phyloP scores from a whole-genome alignment of 2,888 invertebrate species.

The Heterodera filipjevi region DNA sequence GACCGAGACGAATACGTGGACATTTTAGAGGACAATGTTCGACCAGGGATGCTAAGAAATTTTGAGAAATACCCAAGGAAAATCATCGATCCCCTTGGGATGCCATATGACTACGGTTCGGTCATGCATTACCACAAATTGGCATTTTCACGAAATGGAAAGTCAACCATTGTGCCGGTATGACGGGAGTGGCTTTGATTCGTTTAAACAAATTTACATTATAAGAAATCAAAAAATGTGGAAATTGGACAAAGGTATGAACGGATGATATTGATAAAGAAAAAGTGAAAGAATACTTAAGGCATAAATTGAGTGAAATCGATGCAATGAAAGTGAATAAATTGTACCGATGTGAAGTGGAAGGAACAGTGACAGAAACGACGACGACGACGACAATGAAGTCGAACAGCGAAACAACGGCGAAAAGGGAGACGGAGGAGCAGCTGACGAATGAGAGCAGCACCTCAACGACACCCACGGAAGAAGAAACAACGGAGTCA shows the following conservation, averaged over 20 bases:
- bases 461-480: neutral
- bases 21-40: conserved; percentile 78
- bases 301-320: conserved; percentile 57
- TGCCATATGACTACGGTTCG: conserved; percentile 77
- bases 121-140: conserved; percentile 72
- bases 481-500: conserved; percentile 14
- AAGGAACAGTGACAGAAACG: conserved; percentile 33
- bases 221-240: conserved; percentile 52
- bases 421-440: conserved; percentile 28
- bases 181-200: too few relatives aligned
- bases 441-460: conserved; percentile 20
- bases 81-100: conserved; percentile 68
- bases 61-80: conserved; percentile 68
- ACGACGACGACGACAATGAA: conserved; percentile 32
- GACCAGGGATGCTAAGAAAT: conserved; percentile 68
- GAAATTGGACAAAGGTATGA: conserved; percentile 61
- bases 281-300: neutral
- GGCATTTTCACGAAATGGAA: conserved; percentile 69
- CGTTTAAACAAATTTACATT: neutral
- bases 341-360: conserved; percentile 66
- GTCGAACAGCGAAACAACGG: conserved; percentile 24
- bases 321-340: conserved; percentile 62
- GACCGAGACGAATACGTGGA: conserved; percentile 79
- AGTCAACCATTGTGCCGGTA: conserved; percentile 68
- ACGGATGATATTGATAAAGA: too few relatives aligned